Conservation (phyloP, 2,797 vertebrate genomes). For the Antennarius maculatus region DNA sequence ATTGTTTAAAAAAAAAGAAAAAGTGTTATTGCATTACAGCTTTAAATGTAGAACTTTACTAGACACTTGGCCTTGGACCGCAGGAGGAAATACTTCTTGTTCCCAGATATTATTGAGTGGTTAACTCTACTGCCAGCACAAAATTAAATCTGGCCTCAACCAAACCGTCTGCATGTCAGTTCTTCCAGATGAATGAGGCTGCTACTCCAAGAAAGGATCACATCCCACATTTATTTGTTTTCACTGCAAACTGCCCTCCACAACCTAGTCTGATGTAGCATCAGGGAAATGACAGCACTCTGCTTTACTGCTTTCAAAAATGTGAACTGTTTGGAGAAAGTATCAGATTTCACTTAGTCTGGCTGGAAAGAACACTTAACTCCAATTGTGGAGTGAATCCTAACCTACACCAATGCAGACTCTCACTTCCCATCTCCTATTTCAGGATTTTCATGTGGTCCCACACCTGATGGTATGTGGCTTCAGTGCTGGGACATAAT, state of each 20-base stretch:
- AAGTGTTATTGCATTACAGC: neutral
- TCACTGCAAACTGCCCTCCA: conserved; percentile 20
- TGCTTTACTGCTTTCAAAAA: conserved; percentile 21
- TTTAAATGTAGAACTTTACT: conserved; percentile 15
- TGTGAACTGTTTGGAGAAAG: conserved; percentile 29
- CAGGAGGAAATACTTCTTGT: conserved; percentile 12
- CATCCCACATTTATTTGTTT: conserved; percentile 39
- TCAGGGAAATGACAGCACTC: conserved; percentile 31
- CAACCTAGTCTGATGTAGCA: conserved; percentile 14
- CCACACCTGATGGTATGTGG: conserved; percentile 70
- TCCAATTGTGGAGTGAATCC: conserved; percentile 61
- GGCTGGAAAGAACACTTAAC: conserved; percentile 25
- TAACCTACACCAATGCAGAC: conserved; percentile 39
- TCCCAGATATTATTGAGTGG: conserved; percentile 10
- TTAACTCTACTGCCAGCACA: conserved; percentile 13
- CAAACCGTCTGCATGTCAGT: conserved; percentile 17
- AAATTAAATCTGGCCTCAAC: conserved; percentile 43
- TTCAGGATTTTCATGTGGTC: conserved; percentile 60
- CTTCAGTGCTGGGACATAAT: conserved; percentile 59
- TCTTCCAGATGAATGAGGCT: conserved; percentile 29
- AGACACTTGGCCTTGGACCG: conserved; percentile 5
- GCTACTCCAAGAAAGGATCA: conserved; percentile 20
- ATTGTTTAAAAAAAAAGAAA: conserved; percentile 2
- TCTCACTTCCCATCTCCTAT: conserved; percentile 54
- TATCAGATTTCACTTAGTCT: conserved; percentile 50